Evolutionary conservation across 2,888 invertebrate species (phyloP).

Genomic region (Archips crataeganus): DNA sequence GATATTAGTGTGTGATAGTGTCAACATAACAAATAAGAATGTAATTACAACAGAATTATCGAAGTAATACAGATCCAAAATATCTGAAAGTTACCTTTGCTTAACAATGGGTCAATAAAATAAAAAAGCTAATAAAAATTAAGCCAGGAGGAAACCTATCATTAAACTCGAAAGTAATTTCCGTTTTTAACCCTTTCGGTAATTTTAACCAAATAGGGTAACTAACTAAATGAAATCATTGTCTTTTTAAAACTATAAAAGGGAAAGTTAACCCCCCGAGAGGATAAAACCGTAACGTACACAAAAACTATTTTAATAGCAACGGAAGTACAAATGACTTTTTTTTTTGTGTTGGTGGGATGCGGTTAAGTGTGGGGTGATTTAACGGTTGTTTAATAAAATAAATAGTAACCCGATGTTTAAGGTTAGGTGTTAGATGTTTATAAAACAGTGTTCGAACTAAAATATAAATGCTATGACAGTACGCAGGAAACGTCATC

Average conservation of each 20-base stretch:
- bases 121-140: neutral
- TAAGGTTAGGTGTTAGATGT: neutral
- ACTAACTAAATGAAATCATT: neutral
- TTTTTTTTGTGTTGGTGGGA: constrained; percentile 16
- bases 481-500: neutral
- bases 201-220: constrained; percentile 3
- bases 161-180: neutral
- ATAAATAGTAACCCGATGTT: constrained; percentile 1
- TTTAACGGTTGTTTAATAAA: constrained; percentile 15
- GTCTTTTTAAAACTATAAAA: constrained; percentile 1
- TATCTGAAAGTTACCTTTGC: neutral
- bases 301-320: constrained; percentile 17
- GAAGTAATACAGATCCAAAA: neutral
- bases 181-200: neutral
- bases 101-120: neutral
- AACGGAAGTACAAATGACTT: constrained; percentile 22
- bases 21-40: too few relatives aligned
- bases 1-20: too few relatives aligned
- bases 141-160: neutral
- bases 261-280: constrained; percentile 1
- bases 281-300: constrained; percentile 8
- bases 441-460: neutral
- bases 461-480: neutral
- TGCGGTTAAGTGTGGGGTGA: constrained; percentile 19
- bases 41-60: too few relatives aligned